Evolutionary conservation across 2,797 vertebrate species (phyloP).

Genomic region (Chromis chromis): DNA sequence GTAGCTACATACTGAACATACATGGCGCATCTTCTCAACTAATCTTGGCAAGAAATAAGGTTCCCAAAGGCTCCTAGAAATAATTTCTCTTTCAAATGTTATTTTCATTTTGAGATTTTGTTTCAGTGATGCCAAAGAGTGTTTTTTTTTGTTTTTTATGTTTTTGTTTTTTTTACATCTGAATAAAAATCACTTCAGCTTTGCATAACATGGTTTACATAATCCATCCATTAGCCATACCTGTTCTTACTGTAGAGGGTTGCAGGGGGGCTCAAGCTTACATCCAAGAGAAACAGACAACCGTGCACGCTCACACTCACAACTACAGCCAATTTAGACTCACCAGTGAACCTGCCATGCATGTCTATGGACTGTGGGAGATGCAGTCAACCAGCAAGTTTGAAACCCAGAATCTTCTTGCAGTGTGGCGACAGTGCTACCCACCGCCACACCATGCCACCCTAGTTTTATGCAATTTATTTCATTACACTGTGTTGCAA

Average conservation of each 20-base stretch:
- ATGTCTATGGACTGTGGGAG: background rate
- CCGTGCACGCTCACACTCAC: background rate
- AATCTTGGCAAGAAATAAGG: no score
- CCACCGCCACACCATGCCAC: background rate
- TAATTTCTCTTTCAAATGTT: background rate
- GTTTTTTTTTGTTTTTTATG: no score
- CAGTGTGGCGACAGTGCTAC: no score
- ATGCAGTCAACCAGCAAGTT: background rate
- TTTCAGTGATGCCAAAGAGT: background rate
- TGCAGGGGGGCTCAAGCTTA: no score
- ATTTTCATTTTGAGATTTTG: background rate
- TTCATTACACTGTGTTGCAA: constrained; percentile 1
- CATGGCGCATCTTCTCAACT: no score
- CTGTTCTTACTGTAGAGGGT: background rate
- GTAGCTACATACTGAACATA: no score
- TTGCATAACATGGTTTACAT: background rate
- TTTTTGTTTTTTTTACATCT: background rate
- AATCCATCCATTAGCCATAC: no score
- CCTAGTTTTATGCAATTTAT: background rate
- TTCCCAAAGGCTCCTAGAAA: no score
- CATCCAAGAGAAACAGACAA: no score
- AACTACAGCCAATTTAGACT: background rate
- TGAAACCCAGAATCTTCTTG: background rate
- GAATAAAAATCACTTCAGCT: background rate
- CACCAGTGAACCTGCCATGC: background rate